Base-by-base conservation (phyloP, 1,140 invertebrate genomes). In the Neodiprion virginianus region DNA sequence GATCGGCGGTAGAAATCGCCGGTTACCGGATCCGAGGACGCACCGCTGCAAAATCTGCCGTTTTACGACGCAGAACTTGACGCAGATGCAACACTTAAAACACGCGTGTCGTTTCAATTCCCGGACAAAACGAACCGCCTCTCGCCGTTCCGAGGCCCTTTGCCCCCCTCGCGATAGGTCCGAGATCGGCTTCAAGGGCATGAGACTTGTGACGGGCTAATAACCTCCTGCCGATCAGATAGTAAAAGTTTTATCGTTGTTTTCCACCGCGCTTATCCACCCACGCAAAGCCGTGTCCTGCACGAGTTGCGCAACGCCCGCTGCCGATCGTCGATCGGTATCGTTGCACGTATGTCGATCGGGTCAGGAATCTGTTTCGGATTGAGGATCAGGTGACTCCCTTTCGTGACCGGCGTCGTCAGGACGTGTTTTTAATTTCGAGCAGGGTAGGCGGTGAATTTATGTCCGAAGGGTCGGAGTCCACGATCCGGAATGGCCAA, bases 171-270 rank as follows among this genome's bases (percentile, higher is more conserved):
- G 73, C 49, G 68, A 72, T 50, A 40, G 47, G 14, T 53, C 69
- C 50, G 73, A 67, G 53, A 61, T 61, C 71, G 71, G 68, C 48
- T 49, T 28, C 53, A 75, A 67, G 74, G 66, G 72, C 75, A 77
- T 71, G 75, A 79, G 74, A 17, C 67, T 76, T 69, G 74, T 73
- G 77, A 81, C 74, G 79, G 79, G 80, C 79, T 82, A 82, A 83
- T 83, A 81, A 81, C 74, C 75, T 75, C 75, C 76, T 72, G 48
- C 74, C 75, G 73, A 79, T 78, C 72, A 77, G 75, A 79, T 77
- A 79, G 53, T 8, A 77, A 78, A 75, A 65, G 69, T 78, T 77
- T 77, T 72, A 72, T 70, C 69, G 67, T 61, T 65, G 75, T 47
- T 75, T 75, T 67, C 76, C n/a, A 61, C 53, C 11, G n/a, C 53